Conservation (phyloP, 1,140 invertebrate genomes). For the Halesus radiatus region DNA sequence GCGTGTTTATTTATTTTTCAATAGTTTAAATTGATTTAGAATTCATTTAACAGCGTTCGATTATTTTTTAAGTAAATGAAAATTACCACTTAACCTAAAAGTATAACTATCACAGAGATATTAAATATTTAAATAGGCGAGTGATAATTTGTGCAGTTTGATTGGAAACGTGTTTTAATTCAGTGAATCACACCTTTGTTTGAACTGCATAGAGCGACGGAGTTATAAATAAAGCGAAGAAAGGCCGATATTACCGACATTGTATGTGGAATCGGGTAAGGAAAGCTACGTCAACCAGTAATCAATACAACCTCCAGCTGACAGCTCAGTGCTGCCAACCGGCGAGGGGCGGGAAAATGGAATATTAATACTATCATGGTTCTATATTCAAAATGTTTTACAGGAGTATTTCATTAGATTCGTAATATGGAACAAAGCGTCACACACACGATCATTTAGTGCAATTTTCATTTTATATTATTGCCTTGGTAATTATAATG, state of each 20-base stretch:
- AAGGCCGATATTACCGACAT: constrained; percentile 32
- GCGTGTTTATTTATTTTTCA: neutral
- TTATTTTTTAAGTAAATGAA: constrained; percentile 1
- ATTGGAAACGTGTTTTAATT: neutral
- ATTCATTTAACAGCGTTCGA: neutral
- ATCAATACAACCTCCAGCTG: constrained; percentile 36
- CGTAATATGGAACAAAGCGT: no score
- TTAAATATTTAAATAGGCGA: neutral
- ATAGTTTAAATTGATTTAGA: neutral
- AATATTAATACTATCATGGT: neutral
- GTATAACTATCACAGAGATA: neutral
- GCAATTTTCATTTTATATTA: no score
- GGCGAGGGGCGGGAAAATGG: constrained; percentile 3
- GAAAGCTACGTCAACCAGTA: constrained; percentile 9
- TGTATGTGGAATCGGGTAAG: constrained; percentile 18
- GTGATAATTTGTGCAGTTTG: neutral
- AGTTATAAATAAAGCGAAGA: neutral
- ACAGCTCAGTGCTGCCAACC: constrained; percentile 13
- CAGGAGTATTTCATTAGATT: no score
- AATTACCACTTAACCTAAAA: constrained; percentile 26
- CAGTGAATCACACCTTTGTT: neutral
- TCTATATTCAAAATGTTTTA: no score
- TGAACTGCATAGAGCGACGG: neutral
- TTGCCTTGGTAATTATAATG: no score
- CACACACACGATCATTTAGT: no score